Conservation (phyloP, 2,797 vertebrate genomes). For the Cynodonichthys magdalenae region DNA sequence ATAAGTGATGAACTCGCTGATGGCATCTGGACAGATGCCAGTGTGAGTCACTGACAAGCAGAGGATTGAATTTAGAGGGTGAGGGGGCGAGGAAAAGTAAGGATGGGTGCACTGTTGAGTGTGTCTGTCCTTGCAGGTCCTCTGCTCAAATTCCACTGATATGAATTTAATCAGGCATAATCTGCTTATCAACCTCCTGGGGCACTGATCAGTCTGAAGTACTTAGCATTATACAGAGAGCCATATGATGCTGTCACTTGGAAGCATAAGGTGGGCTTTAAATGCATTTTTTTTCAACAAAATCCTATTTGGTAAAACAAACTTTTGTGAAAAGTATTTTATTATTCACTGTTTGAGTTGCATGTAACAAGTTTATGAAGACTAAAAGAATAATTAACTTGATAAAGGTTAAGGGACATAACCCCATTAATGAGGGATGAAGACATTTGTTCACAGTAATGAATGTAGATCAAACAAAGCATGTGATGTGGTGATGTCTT, state of each 20-base stretch:
- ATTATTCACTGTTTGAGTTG: too few species aligned
- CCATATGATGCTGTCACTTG: constrained; percentile 75
- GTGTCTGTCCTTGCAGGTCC: constrained; percentile 81
- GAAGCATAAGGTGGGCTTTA: constrained; percentile 73
- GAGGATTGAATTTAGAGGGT: constrained; percentile 40
- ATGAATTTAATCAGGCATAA: constrained; percentile 87
- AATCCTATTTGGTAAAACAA: constrained; percentile 75
- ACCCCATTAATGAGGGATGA: constrained; percentile 25
- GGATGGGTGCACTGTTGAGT: constrained; percentile 59
- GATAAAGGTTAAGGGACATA: constrained; percentile 63
- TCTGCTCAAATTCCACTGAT: constrained; percentile 82
- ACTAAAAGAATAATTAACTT: constrained; percentile 63
- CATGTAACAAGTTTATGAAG: constrained; percentile 9
- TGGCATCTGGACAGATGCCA: constrained; percentile 79
- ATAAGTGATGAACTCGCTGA: constrained; percentile 66
- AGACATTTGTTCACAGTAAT: constrained; percentile 58
- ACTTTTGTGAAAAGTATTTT: constrained; percentile 7
- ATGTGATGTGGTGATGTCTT: constrained; percentile 40
- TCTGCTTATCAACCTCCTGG: constrained; percentile 83
- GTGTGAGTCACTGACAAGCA: constrained; percentile 72
- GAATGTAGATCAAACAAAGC: constrained; percentile 55
- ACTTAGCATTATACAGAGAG: constrained; percentile 80
- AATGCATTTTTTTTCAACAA: constrained; percentile 37
- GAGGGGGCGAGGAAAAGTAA: constrained; percentile 24
- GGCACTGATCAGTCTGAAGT: constrained; percentile 80